A percentile compares a stretch with the other conserved stretches of the same genome.
Conservation (phyloP, 2,888 invertebrate genomes). For the Clivina fossor region DNA sequence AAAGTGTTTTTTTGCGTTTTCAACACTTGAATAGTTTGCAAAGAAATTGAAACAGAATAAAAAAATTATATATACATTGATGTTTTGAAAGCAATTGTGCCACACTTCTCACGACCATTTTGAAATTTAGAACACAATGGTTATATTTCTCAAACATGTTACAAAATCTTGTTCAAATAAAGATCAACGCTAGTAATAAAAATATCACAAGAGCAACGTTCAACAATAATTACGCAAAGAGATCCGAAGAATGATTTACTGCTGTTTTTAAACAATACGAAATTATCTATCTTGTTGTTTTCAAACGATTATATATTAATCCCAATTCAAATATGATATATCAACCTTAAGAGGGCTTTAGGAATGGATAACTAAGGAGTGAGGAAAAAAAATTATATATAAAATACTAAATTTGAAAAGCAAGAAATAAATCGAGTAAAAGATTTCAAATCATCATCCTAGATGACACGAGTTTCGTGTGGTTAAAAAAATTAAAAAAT, state of each 20-base stretch:
- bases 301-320: constrained; percentile 14
- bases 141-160: constrained; percentile 21
- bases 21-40: constrained; percentile 28
- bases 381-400: too few species aligned
- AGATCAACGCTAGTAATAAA: constrained; percentile 29
- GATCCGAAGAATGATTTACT: constrained; percentile 15
- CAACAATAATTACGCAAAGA: constrained; percentile 27
- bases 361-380: neutral
- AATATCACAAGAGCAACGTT: constrained; percentile 25
- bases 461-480: constrained; percentile 34
- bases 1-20: constrained; percentile 14
- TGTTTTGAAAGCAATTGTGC: constrained; percentile 28
- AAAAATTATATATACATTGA: constrained; percentile 25
- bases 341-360: neutral
- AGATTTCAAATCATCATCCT: too few species aligned
- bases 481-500: neutral
- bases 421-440: neutral
- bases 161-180: constrained; percentile 31
- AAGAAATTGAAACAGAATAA: constrained; percentile 20
- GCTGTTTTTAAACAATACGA: too few species aligned
- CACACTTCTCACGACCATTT: constrained; percentile 24
- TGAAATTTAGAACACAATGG: constrained; percentile 29
- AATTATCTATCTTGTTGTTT: constrained; percentile 3
- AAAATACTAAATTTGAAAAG: too few species aligned
- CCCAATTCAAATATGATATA: too few species aligned